Percentiles rank a stretch among this genome's conserved stretches.
Conservation (phyloP, 2,888 invertebrate species). For the Epinotia nisella region DNA sequence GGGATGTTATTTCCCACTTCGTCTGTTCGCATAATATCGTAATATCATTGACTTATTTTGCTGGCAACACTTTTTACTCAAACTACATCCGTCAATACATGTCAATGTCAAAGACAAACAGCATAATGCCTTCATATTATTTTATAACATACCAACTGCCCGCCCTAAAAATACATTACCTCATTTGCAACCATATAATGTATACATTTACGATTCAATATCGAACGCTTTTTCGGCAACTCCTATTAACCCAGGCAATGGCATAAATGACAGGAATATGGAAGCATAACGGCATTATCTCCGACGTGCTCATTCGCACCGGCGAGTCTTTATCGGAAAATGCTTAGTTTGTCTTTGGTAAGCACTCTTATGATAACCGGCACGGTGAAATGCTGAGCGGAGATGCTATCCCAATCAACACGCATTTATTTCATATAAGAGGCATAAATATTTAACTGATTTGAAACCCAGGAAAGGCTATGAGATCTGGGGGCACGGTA, state of each 20-base stretch:
- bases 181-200: not conserved
- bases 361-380: slow-evolving; percentile 59
- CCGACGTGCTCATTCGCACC: slow-evolving; percentile 55
- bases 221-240: not conserved
- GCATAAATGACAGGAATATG: slow-evolving; percentile 32
- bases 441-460: no score
- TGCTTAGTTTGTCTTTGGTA: slow-evolving; percentile 61
- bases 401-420: not conserved
- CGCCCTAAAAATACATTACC: not conserved
- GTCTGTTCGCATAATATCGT: no score
- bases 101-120: no score
- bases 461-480: no score
- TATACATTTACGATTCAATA: not conserved
- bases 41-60: no score
- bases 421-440: no score
- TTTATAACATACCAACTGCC: not conserved
- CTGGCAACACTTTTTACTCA: no score
- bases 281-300: slow-evolving; percentile 49
- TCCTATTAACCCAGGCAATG: slow-evolving; percentile 2
- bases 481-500: no score
- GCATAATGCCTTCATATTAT: no score
- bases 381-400: slow-evolving; percentile 29
- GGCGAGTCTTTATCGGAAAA: slow-evolving; percentile 58
- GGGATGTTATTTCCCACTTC: no score
- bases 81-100: no score